Base-by-base conservation (phyloP, 92 coral and sea anemone species). In the Paramuricea clavata region DNA sequence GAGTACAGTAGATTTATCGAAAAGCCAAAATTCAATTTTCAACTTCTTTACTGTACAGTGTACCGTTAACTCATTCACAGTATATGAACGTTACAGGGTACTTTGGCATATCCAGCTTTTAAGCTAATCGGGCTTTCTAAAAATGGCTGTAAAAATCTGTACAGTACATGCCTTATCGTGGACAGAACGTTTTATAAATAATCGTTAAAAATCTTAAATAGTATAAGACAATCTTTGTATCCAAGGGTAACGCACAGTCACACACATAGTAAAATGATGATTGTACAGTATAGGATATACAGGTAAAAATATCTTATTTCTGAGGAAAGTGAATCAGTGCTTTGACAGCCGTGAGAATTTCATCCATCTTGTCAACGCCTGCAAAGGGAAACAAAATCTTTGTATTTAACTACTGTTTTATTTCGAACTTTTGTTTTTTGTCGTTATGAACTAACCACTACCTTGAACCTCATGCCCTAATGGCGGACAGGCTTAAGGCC, bases 341-440 rank as follows among this genome's bases (percentile, higher is more conserved):
- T 47, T 92, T 89, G 0, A 94, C 98, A 44, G 98, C 98, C 19
- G 98, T 95, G 34, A 95, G 78, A 50, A 95, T 94, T 73, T 95
- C 98, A 83, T 89, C 98, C 98, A 95, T 90, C 81, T 95, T 92
- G 70, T 95, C 95, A 23, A 95, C 98, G 25, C 94, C 98, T 95
- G 52, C 17, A 82, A 78, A 28, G 69, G 15, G 68, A 81, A 39
- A 26, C 49, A 86, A 61, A 68, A 5, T 47, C 17, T 9, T 60
- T 17, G n/a, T n/a, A n/a, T n/a, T n/a, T n/a, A n/a, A n/a, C n/a
- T n/a, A n/a, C n/a, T n/a, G n/a, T n/a, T n/a, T n/a, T n/a, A n/a
- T n/a, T n/a, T n/a, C n/a, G n/a, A n/a, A n/a, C n/a, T n/a, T n/a
- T n/a, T n/a, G n/a, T n/a, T n/a, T n/a, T n/a, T n/a, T n/a, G n/a